Conservation (phyloP, 2,113 vertebrate species). For the Garra rufa region DNA sequence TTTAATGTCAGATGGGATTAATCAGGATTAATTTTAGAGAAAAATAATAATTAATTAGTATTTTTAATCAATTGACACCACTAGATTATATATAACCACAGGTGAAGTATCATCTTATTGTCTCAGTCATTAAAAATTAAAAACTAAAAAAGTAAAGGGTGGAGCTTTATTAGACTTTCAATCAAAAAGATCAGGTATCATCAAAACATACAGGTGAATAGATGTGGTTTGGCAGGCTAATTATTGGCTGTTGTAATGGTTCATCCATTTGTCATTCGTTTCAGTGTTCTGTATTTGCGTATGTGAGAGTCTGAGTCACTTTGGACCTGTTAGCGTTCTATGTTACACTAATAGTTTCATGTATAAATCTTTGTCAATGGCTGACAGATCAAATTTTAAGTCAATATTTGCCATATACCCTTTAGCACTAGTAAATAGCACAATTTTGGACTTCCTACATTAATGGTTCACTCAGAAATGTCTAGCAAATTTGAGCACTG, state of each 20-base stretch:
- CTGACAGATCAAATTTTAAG: background rate
- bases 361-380: background rate
- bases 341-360: background rate
- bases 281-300: background rate
- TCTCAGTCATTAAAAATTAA: background rate
- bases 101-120: background rate
- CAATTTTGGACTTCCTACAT: background rate
- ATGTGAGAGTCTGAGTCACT: background rate
- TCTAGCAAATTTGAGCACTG: too few relatives aligned
- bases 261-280: background rate
- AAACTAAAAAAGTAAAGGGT: conserved; percentile 5
- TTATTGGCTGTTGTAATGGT: background rate
- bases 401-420: background rate
- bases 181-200: background rate
- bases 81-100: background rate
- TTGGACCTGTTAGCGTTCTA: background rate
- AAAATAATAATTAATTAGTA: too few relatives aligned
- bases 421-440: background rate
- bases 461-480: too few relatives aligned
- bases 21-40: too few relatives aligned
- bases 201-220: background rate
- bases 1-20: too few relatives aligned
- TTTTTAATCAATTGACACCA: too few relatives aligned
- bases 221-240: background rate
- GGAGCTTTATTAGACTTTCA: background rate